Evolutionary conservation across 2,888 invertebrate species (phyloP), one percentile per base, ranked within the genome.

Genomic region (Anarsia innoxiella): DNA sequence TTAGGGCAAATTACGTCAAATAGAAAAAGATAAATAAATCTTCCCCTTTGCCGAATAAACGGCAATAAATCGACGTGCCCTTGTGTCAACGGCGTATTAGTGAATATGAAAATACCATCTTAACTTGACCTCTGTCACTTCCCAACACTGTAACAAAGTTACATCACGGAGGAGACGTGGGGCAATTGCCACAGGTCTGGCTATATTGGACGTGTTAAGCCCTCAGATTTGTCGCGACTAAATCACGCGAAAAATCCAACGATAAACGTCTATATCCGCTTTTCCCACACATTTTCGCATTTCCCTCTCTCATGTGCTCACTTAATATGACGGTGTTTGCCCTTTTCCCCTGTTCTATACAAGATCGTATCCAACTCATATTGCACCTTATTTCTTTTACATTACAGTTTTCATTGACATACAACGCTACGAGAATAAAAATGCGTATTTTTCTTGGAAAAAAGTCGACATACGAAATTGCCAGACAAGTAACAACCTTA

Each of bases 301-400:
- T 79, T 71, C 79, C 82, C 82, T 80, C 80, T 82, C 80, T 82
- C 83, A 80, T 84, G 82, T 83, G 83, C 80, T 82, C 83, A 83
- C 79, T 84, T 83, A 82, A 82, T 80, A 82, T 82, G 82, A 75
- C 69, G 74, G 68, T 82, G 77, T 82, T 83, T 83, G 79, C 80
- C 73, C 70, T 76, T 67, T 35, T 73, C 61, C 76, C 83, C 82
- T 77, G 70, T 64, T 64, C 51, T 50, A 39, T n/a, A n/a, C n/a
- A n/a, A n/a, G n/a, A n/a, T n/a, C n/a, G n/a, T n/a, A n/a, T n/a
- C n/a, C n/a, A n/a, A n/a, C n/a, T n/a, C n/a, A n/a, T n/a, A n/a
- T n/a, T n/a, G n/a, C n/a, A 59, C 62, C 45, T n/a, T 30, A 30
- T 4, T 12, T 1, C 14, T 14, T 53, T 12, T 3, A 1, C 11